These are phyloP conservation scores for Myoxocephalus aenaeus DNA, from an alignment of 2,797 vertebrate genomes.

Conservation along the genomic window DNA sequence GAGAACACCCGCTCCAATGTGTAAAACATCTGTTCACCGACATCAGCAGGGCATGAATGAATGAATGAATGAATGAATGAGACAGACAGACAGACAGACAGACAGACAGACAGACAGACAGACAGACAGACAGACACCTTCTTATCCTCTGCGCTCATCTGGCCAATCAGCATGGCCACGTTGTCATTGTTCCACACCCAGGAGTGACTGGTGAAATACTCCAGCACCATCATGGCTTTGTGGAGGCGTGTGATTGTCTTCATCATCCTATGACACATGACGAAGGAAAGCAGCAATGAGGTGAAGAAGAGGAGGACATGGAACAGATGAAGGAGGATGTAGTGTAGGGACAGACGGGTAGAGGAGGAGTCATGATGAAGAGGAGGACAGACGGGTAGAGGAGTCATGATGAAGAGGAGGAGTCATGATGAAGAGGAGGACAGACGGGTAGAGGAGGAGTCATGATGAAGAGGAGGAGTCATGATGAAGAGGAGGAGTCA, in stretches of 20 bases:
- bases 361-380: not conserved
- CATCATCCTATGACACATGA: slow-evolving; percentile 92
- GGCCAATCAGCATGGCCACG: slow-evolving; percentile 91
- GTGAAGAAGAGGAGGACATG: not conserved
- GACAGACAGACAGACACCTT: slow-evolving; percentile 78
- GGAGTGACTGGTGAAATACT: slow-evolving; percentile 98
- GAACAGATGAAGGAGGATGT: not conserved
- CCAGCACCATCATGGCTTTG: slow-evolving; percentile 95
- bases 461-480: no score
- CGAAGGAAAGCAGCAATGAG: rapidly evolving
- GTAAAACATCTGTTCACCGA: no score
- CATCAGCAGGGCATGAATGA: no score
- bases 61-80: no score
- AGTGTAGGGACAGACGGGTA: no score
- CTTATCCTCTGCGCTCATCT: slow-evolving; percentile 92
- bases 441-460: no score
- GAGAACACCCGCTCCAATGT: not conserved
- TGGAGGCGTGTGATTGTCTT: slow-evolving; percentile 97
- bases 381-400: no score
- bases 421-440: no score
- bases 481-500: no score
- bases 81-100: no score
- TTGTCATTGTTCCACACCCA: slow-evolving; percentile 99
- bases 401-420: no score
- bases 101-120: no score